These are phyloP conservation scores for Hyposmocoma kahamanoa DNA, from an alignment of 1,140 invertebrate genomes.

Conservation along the genomic window DNA sequence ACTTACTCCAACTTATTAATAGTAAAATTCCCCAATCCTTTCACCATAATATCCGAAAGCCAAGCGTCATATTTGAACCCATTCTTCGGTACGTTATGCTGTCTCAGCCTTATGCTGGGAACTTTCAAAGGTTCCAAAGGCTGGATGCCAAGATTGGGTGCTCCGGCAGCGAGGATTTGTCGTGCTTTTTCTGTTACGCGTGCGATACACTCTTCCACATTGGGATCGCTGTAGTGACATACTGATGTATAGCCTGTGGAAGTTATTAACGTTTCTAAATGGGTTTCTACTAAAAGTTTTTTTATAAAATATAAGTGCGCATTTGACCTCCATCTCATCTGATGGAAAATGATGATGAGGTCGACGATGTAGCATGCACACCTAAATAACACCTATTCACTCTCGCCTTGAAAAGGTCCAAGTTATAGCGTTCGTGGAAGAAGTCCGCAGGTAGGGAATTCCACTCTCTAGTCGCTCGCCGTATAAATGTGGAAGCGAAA, in stretches of 20 bases:
- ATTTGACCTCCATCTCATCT: no score
- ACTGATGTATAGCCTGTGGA: conserved; percentile 40
- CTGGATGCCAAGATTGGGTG: conserved; percentile 50
- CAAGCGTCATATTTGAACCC: conserved; percentile 66
- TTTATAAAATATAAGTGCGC: no score
- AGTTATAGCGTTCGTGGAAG: no score
- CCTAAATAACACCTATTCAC: no score
- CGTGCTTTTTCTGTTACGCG: conserved; percentile 65
- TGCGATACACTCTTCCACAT: conserved; percentile 75
- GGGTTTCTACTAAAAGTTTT: no score
- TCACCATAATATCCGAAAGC: conserved; percentile 54
- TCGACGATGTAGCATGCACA: no score
- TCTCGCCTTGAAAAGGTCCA: no score
- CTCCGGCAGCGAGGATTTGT: conserved; percentile 44
- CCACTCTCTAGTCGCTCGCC: no score
- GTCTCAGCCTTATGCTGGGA: conserved; percentile 54
- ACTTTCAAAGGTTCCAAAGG: conserved; percentile 54
- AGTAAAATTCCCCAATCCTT: conserved; percentile 61
- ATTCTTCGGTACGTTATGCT: conserved; percentile 52
- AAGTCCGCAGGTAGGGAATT: no score
- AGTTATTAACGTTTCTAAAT: no score
- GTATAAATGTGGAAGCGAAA: no score
- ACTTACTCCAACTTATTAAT: conserved; percentile 70
- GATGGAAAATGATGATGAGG: no score
- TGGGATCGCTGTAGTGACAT: conserved; percentile 75